Evolutionary conservation across 2,888 invertebrate species (phyloP).

Genomic region (Drosophila rubida): DNA sequence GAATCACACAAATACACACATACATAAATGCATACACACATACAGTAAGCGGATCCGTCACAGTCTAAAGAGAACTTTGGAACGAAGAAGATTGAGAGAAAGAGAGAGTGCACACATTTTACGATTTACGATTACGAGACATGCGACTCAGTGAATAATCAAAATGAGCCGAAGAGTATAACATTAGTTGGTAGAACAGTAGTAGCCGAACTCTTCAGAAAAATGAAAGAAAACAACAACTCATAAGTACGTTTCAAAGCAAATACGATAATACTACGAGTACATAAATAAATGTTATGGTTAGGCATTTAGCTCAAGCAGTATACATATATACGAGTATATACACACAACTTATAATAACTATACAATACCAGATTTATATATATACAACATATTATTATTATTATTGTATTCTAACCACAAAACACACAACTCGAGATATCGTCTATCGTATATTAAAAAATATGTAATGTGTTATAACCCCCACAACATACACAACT

Average conservation of each 20-base stretch:
- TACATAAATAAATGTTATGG: slow-evolving; percentile 47
- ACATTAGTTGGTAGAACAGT: slow-evolving; percentile 17
- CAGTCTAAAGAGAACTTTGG: slow-evolving; percentile 43
- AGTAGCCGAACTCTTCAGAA: slow-evolving; percentile 5
- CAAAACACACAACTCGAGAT: slow-evolving; percentile 44
- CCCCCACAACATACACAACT: slow-evolving; percentile 1
- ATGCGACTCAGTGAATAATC: slow-evolving; percentile 26
- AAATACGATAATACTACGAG: slow-evolving; percentile 35
- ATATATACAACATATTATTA: slow-evolving; percentile 37
- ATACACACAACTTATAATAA: slow-evolving; percentile 18
- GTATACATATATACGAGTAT: slow-evolving; percentile 55
- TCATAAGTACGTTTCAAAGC: slow-evolving; percentile 48
- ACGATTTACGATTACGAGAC: slow-evolving; percentile 24
- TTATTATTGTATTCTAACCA: slow-evolving; percentile 57
- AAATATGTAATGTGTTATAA: slow-evolving; percentile 32
- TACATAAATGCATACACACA: slow-evolving; percentile 26
- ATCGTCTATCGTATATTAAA: slow-evolving; percentile 48
- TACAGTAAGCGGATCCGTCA: slow-evolving; percentile 72
- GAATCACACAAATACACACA: slow-evolving; percentile 14
- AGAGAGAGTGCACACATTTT: slow-evolving; percentile 2
- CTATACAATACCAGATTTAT: slow-evolving; percentile 7
- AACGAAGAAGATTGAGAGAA: slow-evolving; percentile 7
- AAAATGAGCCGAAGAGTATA: slow-evolving; percentile 16
- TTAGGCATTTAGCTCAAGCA: slow-evolving; percentile 77
- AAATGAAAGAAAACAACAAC: neutral